phyloP scores from a whole-genome alignment of 2,888 invertebrate genomes.

The Luperina nickerlii region DNA sequence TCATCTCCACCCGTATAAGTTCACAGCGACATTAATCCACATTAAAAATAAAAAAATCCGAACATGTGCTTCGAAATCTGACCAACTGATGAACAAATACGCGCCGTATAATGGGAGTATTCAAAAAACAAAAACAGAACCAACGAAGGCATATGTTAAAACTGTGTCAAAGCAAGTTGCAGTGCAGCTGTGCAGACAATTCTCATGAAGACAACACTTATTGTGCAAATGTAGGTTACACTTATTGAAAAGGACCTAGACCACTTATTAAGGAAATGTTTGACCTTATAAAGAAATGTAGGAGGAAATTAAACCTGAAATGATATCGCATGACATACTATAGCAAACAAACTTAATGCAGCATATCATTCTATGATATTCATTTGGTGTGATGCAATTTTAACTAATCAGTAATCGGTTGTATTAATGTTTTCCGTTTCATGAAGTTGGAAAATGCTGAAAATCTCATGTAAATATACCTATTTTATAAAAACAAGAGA shows the following conservation, averaged over 20 bases:
- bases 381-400: background rate
- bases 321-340: background rate
- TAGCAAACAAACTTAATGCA: background rate
- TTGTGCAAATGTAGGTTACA: slow-evolving; percentile 65
- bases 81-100: slow-evolving; percentile 41
- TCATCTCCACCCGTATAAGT: slow-evolving; percentile 42
- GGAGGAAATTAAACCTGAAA: background rate
- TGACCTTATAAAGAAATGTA: slow-evolving; percentile 26
- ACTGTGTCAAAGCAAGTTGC: slow-evolving; percentile 71
- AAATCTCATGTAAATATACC: background rate
- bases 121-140: slow-evolving; percentile 66
- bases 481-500: background rate
- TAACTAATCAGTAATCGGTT: background rate
- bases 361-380: background rate
- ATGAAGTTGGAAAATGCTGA: background rate
- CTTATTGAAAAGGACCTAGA: slow-evolving; percentile 52
- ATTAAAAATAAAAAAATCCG: slow-evolving; percentile 40
- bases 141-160: slow-evolving; percentile 68
- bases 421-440: background rate
- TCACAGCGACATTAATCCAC: slow-evolving; percentile 39
- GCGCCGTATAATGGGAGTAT: slow-evolving; percentile 47
- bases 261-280: slow-evolving; percentile 25
- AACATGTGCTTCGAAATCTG: slow-evolving; percentile 52
- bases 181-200: slow-evolving; percentile 74
- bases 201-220: slow-evolving; percentile 56